phyloP scores from a whole-genome alignment of 2,113 vertebrate species.

The Mionectes macconnelli region DNA sequence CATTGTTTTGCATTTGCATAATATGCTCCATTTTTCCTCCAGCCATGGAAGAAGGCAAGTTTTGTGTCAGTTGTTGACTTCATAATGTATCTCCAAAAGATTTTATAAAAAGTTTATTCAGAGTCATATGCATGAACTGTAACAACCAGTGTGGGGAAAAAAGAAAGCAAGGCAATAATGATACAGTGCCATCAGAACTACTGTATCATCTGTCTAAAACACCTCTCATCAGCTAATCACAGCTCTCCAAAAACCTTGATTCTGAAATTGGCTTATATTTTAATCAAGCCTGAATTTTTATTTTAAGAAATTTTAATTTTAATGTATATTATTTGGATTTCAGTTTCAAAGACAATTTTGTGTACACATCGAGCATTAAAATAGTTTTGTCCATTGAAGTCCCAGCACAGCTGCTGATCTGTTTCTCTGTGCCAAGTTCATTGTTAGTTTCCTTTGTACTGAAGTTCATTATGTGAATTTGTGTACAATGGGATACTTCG shows the following conservation, averaged over 20 bases:
- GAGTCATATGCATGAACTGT: neutral
- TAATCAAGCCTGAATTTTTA: slow-evolving; percentile 13
- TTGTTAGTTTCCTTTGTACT: slow-evolving; percentile 55
- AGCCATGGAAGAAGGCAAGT: neutral
- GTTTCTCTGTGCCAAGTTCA: slow-evolving; percentile 42
- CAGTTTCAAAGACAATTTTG: slow-evolving; percentile 33
- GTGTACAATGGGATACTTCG: slow-evolving; percentile 49
- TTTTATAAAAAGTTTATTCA: neutral
- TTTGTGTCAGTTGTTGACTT: slow-evolving; percentile 32
- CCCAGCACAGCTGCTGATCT: slow-evolving; percentile 39
- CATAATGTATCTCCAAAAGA: slow-evolving; percentile 11
- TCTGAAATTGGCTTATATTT: neutral
- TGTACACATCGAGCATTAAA: slow-evolving; percentile 10
- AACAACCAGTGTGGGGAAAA: neutral
- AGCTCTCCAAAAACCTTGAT: neutral
- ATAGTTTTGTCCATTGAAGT: slow-evolving; percentile 41
- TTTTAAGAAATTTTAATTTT: slow-evolving; percentile 43
- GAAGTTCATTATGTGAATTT: slow-evolving; percentile 55
- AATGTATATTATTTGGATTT: slow-evolving; percentile 47
- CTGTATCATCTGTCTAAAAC: neutral
- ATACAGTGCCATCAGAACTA: neutral
- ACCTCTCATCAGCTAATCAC: slow-evolving; percentile 47
- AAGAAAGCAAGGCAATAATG: neutral
- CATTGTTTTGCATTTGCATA: neutral
- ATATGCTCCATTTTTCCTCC: neutral